These are phyloP conservation scores for Nasonia vitripennis DNA, from an alignment of 1,140 invertebrate species.

Conservation along the genomic window DNA sequence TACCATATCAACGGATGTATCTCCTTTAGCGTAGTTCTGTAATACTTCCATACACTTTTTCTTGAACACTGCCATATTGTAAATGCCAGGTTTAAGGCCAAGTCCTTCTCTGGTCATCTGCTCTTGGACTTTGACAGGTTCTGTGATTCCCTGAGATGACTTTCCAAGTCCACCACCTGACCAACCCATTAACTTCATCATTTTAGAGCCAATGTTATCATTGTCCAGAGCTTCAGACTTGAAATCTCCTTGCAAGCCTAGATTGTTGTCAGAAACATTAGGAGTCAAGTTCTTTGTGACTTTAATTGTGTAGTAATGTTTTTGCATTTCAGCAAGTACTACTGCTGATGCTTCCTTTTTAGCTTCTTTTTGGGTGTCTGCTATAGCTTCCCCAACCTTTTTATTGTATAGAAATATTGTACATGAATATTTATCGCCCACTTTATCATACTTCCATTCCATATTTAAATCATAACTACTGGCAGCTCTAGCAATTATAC, in stretches of 20 bases:
- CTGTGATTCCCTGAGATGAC: conserved; percentile 80
- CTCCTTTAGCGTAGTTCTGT: conserved; percentile 74
- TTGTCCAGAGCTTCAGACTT: conserved; percentile 50
- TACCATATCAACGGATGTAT: conserved; percentile 77
- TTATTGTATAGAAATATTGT: conserved; percentile 67
- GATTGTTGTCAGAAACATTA: conserved; percentile 22
- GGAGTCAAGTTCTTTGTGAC: conserved; percentile 62
- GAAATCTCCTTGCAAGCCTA: background rate
- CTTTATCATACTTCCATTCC: conserved; percentile 62
- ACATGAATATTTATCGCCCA: conserved; percentile 60
- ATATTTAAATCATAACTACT: conserved; percentile 56
- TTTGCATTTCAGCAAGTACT: conserved; percentile 69
- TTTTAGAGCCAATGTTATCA: conserved; percentile 80
- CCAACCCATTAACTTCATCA: conserved; percentile 90
- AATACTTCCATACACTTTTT: conserved; percentile 63
- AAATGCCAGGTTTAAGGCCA: conserved; percentile 65
- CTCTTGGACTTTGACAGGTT: conserved; percentile 77
- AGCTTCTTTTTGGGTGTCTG: conserved; percentile 68
- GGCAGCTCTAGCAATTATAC: conserved; percentile 59
- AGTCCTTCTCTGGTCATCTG: conserved; percentile 66
- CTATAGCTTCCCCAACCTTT: conserved; percentile 61
- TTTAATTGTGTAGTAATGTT: conserved; percentile 76
- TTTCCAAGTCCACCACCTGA: conserved; percentile 85
- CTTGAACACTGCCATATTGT: conserved; percentile 67
- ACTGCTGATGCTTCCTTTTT: conserved; percentile 70